Evolutionary conservation across 2,797 vertebrate species (phyloP), one percentile per base, ranked within the genome.

Genomic region (Acanthopagrus latus): DNA sequence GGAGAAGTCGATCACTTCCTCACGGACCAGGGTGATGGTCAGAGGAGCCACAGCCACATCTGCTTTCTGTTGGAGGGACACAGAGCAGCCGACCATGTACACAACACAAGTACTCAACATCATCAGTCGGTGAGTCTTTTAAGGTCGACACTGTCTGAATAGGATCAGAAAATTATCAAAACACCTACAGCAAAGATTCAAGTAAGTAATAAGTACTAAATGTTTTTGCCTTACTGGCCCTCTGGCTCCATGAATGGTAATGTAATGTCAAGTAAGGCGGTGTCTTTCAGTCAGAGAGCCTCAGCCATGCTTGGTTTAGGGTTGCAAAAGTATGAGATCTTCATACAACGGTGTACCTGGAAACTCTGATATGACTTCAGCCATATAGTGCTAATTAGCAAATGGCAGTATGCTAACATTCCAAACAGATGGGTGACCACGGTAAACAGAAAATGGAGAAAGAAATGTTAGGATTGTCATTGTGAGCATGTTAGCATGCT

Each of bases 1-100:
- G 84, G 98, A 99, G 95, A 99, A 99, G 94, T 99, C 98, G 66
- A 99, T 99, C 74, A 99, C 98, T 91, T 99, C 98, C 90, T 99
- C 98, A 63, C 98, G 95, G 38, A 99, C 98, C 82, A 99, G 93
- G 1, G 98, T 99, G 92, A 99, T 99, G 55, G 98, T 99, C 87
- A 99, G 93, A 0, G 98, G 98, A 43, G 98, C 98, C 74, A 99
- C 98, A 0, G 98, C 98, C 84, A 99, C 96, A 8, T 99, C 98
- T 0, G 98, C 98, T 95, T 98, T 98, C 98, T 99, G 92, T 44
- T 3, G 25, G 44, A 80, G 43, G 20, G 59, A 71, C 27, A 54
- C 33, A 79, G 27, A 85, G 41, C 21, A 74, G 4, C 38, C 1
- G 48, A 8, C 14, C 20, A 29, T 41, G 50, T 47, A 48, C n/a